Conservation (phyloP, 2,113 vertebrate species). For the Rhinolophus sinicus region DNA sequence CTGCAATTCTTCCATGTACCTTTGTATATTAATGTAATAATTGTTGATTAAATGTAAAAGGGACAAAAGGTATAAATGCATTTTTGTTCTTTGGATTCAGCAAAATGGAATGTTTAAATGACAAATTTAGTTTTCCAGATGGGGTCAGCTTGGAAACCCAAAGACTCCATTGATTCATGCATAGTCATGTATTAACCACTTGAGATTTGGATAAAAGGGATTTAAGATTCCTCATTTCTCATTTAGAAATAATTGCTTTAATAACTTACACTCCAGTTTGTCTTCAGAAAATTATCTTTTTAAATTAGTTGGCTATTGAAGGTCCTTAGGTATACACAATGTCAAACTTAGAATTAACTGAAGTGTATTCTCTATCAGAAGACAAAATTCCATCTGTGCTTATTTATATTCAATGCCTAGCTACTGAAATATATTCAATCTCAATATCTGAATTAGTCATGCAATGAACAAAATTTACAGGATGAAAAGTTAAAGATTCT, state of each 20-base stretch:
- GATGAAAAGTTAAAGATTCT: neutral
- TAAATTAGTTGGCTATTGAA: slow-evolving; percentile 84
- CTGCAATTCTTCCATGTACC: slow-evolving; percentile 72
- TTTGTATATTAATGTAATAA: slow-evolving; percentile 74
- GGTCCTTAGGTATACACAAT: slow-evolving; percentile 80
- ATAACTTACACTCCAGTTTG: slow-evolving; percentile 81
- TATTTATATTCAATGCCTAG: neutral
- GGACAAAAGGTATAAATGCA: slow-evolving; percentile 35
- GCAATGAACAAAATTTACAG: neutral
- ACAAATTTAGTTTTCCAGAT: slow-evolving; percentile 83
- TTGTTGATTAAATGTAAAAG: slow-evolving; percentile 78
- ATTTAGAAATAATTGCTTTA: slow-evolving; percentile 86
- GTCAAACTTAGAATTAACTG: slow-evolving; percentile 84
- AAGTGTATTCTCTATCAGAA: slow-evolving; percentile 78
- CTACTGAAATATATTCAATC: neutral
- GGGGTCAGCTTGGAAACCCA: slow-evolving; percentile 81
- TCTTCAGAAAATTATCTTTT: slow-evolving; percentile 84
- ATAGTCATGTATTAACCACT: slow-evolving; percentile 87
- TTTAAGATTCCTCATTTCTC: slow-evolving; percentile 77
- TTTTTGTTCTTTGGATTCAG: slow-evolving; percentile 36
- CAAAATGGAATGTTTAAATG: slow-evolving; percentile 79
- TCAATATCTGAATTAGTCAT: neutral
- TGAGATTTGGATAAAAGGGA: slow-evolving; percentile 83
- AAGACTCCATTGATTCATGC: slow-evolving; percentile 85
- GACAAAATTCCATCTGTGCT: slow-evolving; percentile 55